Conservation (phyloP, 2,888 invertebrate genomes). For the Apamea anceps region DNA sequence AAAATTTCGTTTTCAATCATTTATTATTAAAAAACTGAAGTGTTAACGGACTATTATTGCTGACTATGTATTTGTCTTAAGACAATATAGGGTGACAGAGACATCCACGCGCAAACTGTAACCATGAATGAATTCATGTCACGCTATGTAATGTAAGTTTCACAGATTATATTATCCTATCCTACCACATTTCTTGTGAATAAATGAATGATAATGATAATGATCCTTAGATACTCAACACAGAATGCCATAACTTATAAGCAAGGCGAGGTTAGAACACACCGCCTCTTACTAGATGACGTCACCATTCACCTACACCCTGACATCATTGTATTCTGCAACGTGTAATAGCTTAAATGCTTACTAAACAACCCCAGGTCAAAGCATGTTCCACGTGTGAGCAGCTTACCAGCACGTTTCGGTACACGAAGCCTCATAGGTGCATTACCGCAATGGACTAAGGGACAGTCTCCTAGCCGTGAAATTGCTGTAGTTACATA, state of each 20-base stretch:
- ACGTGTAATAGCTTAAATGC: constrained; percentile 7
- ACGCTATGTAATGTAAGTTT: no score
- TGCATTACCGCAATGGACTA: constrained; percentile 14
- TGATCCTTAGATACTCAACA: not conserved
- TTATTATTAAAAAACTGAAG: no score
- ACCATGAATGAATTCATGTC: no score
- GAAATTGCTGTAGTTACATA: constrained; percentile 24
- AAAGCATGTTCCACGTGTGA: constrained; percentile 31
- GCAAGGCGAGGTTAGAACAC: not conserved
- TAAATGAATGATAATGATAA: no score
- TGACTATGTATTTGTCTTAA: no score
- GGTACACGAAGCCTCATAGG: constrained; percentile 22
- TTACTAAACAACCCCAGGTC: constrained; percentile 15
- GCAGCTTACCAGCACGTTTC: constrained; percentile 29
- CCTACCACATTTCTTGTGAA: no score
- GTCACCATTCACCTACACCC: not conserved
- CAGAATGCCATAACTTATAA: not conserved
- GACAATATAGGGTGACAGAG: no score
- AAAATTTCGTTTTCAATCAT: no score
- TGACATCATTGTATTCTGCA: not conserved
- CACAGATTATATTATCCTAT: not conserved
- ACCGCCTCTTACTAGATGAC: not conserved
- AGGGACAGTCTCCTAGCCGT: not conserved
- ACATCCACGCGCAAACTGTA: no score
- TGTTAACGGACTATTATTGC: no score